These are phyloP conservation scores for Gambusia holbrooki DNA, from an alignment of 2,113 vertebrate genomes.

Conservation along the genomic window DNA sequence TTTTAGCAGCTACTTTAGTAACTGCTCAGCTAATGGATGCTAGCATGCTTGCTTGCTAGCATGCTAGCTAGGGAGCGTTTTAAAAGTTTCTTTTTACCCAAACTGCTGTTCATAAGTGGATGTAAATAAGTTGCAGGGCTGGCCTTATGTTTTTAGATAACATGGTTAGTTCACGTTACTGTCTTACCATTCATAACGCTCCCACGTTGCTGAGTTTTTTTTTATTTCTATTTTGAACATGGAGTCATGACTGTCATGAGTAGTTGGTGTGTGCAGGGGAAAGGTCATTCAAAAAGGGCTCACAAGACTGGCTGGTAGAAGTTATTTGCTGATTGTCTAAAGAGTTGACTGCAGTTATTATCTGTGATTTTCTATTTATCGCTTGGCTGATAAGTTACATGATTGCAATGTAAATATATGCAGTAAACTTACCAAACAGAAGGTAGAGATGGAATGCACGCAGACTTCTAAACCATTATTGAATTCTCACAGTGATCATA, in stretches of 20 bases:
- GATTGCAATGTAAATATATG: background rate
- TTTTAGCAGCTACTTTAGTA: background rate
- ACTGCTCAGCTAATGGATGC: background rate
- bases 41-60: constrained; percentile 63
- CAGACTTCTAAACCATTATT: too few species aligned
- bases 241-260: constrained; percentile 5
- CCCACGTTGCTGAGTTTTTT: background rate
- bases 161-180: background rate
- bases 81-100: constrained; percentile 57
- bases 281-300: constrained; percentile 43
- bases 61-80: constrained; percentile 41
- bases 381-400: background rate
- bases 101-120: constrained; percentile 41
- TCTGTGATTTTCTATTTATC: background rate
- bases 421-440: too few species aligned
- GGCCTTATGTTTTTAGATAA: background rate
- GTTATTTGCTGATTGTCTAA: background rate
- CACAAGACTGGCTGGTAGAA: background rate
- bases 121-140: background rate
- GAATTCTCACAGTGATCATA: too few species aligned
- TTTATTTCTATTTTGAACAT: background rate
- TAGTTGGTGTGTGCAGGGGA: background rate
- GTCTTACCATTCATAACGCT: background rate
- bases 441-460: too few species aligned
- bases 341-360: background rate